Conservation (phyloP, 2,797 vertebrate species). For the Botia kubotai region DNA sequence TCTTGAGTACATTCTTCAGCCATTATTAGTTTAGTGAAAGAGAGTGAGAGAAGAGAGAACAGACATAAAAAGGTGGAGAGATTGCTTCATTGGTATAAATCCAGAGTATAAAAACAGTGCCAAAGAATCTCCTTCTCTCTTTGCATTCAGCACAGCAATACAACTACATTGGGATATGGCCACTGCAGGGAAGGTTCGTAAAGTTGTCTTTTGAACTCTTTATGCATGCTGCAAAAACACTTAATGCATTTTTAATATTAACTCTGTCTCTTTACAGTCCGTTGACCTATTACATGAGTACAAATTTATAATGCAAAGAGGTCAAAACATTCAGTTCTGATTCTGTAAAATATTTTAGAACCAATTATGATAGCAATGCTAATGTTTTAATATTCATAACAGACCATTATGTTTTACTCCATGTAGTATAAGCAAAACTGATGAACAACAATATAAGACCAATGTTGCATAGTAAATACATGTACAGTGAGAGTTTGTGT, state of each 20-base stretch:
- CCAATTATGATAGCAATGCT: neutral
- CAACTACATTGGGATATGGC: constrained; percentile 61
- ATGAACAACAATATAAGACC: too few species aligned
- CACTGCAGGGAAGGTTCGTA: constrained; percentile 74
- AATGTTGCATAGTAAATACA: neutral
- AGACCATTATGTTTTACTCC: neutral
- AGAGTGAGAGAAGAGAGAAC: neutral
- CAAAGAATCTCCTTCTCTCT: constrained; percentile 23
- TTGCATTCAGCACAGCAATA: neutral
- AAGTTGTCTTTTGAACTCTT: constrained; percentile 13
- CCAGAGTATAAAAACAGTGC: constrained; percentile 44
- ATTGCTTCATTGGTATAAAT: constrained; percentile 1
- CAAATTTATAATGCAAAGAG: neutral
- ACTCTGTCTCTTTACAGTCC: neutral
- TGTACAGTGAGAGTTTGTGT: too few species aligned
- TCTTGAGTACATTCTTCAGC: too few species aligned
- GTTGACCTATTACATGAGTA: constrained; percentile 1
- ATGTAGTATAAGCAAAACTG: neutral
- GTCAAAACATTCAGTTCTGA: neutral
- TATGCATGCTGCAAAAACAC: constrained; percentile 12
- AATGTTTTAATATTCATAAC: neutral
- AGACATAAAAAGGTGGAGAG: constrained; percentile 5
- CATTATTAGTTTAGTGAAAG: neutral
- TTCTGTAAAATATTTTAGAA: neutral
- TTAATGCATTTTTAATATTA: constrained; percentile 23